Evolutionary conservation across 2,888 invertebrate species (phyloP).

Genomic region (Drosophila flavopinicola): DNA sequence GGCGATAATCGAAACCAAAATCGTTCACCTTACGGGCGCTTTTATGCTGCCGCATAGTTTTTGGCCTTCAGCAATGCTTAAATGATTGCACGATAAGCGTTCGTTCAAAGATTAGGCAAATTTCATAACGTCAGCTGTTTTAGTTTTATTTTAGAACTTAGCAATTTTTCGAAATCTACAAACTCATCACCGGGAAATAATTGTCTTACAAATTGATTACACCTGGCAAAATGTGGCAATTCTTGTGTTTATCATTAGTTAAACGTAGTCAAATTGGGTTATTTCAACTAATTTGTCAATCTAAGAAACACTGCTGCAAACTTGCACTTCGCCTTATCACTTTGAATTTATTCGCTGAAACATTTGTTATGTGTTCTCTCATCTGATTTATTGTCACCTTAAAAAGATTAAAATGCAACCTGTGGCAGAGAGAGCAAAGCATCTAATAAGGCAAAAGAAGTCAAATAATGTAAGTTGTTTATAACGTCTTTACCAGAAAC

Average conservation of each 20-base stretch:
- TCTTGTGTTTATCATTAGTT: background rate
- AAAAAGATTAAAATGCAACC: too few relatives aligned
- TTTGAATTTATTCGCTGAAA: background rate
- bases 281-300: background rate
- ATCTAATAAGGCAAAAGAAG: too few relatives aligned
- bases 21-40: constrained; percentile 1
- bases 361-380: too few relatives aligned
- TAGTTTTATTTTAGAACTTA: background rate
- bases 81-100: constrained; percentile 7
- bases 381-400: too few relatives aligned
- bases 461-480: too few relatives aligned
- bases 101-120: background rate
- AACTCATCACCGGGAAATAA: background rate
- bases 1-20: constrained; percentile 19
- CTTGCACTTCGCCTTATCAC: background rate
- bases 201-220: background rate
- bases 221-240: background rate
- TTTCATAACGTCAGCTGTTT: constrained; percentile 2
- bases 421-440: too few relatives aligned
- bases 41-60: constrained; percentile 3
- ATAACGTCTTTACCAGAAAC: too few relatives aligned
- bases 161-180: too few relatives aligned
- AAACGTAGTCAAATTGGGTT: background rate
- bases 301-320: background rate
- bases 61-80: background rate